phyloP scores from a whole-genome alignment of 2,797 vertebrate genomes.

The Trachops cirrhosus region DNA sequence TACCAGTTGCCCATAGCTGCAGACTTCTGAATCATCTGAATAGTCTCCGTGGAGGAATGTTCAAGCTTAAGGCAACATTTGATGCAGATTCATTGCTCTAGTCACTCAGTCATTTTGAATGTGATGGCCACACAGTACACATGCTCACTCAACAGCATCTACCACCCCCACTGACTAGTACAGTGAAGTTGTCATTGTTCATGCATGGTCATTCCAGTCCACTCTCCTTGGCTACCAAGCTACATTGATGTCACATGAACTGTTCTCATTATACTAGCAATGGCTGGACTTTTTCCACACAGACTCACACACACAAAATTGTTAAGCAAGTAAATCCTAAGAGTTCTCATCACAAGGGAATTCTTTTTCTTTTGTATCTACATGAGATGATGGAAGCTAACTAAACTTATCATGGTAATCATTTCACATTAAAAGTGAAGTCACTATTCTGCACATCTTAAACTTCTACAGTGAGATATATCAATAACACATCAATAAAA shows the following conservation, averaged over 20 bases:
- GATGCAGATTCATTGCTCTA: background rate
- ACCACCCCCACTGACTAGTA: background rate
- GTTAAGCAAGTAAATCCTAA: background rate
- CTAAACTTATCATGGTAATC: background rate
- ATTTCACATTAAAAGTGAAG: background rate
- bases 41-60: background rate
- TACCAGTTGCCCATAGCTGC: background rate
- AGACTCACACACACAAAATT: background rate
- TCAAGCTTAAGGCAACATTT: background rate
- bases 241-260: background rate
- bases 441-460: background rate
- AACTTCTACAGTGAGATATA: background rate
- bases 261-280: background rate
- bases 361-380: background rate
- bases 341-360: background rate
- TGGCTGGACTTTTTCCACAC: background rate
- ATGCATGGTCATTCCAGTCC: background rate
- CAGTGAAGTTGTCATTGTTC: background rate
- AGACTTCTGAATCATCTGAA: background rate
- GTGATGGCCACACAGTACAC: background rate
- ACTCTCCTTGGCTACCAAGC: background rate
- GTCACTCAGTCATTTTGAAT: background rate
- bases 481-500: background rate
- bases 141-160: background rate
- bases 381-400: background rate